Evolutionary conservation across 2,797 vertebrate species (phyloP).

Genomic region (Spinus pinus): DNA sequence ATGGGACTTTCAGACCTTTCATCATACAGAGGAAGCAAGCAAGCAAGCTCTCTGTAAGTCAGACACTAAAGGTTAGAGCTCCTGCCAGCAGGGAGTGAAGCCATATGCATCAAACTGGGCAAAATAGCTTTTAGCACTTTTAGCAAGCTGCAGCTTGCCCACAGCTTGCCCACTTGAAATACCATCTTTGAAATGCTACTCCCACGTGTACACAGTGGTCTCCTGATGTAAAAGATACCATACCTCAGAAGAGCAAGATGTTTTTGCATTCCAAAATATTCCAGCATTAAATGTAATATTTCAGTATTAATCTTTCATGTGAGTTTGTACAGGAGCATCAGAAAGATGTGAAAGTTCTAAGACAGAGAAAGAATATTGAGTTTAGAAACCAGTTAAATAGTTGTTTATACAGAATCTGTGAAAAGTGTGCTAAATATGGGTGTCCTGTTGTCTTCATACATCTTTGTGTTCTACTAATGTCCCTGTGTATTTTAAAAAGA

Average conservation of each 20-base stretch:
- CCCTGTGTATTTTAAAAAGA: not conserved
- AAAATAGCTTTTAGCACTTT: not conserved
- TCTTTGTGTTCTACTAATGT: not conserved
- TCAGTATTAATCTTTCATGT: not conserved
- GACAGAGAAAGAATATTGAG: not conserved
- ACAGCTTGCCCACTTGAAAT: not conserved
- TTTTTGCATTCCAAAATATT: not conserved
- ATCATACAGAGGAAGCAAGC: not conserved
- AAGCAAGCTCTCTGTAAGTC: not conserved
- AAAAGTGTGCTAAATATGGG: not conserved
- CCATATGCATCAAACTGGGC: not conserved
- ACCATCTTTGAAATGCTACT: not conserved
- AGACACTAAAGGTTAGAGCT: not conserved
- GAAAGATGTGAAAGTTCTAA: not conserved
- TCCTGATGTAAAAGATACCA: not conserved
- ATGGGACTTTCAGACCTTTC: not conserved
- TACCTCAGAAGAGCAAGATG: not conserved
- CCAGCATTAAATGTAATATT: not conserved
- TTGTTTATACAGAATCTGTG: not conserved
- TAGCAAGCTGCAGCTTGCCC: not conserved
- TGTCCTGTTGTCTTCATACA: not conserved
- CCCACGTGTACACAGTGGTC: fast-evolving
- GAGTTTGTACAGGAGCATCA: not conserved
- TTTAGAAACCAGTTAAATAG: not conserved
- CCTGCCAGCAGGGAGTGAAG: not conserved